phyloP scores from a whole-genome alignment of 1,140 invertebrate species.

The Zaprionus camerounensis region DNA sequence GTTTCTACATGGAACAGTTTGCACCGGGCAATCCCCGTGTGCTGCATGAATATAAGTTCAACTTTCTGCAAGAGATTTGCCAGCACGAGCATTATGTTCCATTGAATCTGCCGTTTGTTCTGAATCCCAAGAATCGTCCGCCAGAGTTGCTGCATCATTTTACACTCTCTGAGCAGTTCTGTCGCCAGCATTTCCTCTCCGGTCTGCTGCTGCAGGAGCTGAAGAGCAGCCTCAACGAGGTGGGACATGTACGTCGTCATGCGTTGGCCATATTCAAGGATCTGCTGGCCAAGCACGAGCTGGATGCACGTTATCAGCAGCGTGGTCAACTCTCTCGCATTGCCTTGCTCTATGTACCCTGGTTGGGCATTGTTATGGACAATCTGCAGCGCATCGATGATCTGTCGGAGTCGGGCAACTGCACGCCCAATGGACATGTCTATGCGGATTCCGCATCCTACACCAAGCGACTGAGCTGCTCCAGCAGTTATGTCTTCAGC shows the following conservation, averaged over 20 bases:
- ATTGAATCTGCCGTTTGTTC: conserved; percentile 91
- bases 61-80: conserved; percentile 95
- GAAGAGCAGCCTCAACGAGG: conserved; percentile 91
- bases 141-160: conserved; percentile 86
- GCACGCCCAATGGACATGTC: conserved; percentile 76
- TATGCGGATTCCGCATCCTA: conserved; percentile 83
- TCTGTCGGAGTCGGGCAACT: conserved; percentile 64
- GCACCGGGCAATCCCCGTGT: conserved; percentile 90
- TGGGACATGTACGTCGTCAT: conserved; percentile 90
- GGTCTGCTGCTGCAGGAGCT: conserved; percentile 91
- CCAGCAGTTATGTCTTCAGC: conserved; percentile 84
- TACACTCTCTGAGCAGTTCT: conserved; percentile 91
- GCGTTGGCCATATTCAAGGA: conserved; percentile 93
- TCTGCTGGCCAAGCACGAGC: conserved; percentile 96
- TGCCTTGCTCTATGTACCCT: conserved; percentile 95
- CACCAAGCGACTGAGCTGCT: conserved; percentile 85
- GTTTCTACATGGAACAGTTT: conserved; percentile 94
- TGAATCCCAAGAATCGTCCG: conserved; percentile 85
- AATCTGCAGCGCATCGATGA: conserved; percentile 89
- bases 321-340: conserved; percentile 93
- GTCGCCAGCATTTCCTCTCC: conserved; percentile 94
- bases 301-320: conserved; percentile 94
- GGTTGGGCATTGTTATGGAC: conserved; percentile 93
- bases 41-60: conserved; percentile 94
- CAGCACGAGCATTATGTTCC: conserved; percentile 96